A percentile compares a stretch with the other conserved stretches of the same genome.
Conservation (phyloP, 2,888 invertebrate species). For the Allophyes oxyacanthae region DNA sequence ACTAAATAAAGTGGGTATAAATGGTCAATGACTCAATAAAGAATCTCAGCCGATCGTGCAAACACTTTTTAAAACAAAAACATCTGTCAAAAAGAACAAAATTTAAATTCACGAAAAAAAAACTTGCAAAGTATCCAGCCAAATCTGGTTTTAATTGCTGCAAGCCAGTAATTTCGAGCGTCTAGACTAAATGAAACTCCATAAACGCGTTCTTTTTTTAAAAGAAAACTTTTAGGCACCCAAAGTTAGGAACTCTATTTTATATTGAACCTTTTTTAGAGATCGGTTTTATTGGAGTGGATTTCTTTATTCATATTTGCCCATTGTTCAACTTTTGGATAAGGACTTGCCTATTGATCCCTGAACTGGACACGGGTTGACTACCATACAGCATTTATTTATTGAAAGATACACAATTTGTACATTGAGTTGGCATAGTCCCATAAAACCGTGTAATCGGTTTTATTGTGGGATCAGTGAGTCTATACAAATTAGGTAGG, state of each 20-base stretch:
- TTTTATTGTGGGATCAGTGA: too few species aligned
- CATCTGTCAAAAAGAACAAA: slow-evolving; percentile 8
- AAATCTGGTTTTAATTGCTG: slow-evolving; percentile 54
- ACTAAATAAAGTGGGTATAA: neutral
- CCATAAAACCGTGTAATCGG: too few species aligned
- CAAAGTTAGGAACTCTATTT: slow-evolving; percentile 2
- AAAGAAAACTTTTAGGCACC: slow-evolving; percentile 17
- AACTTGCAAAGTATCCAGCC: slow-evolving; percentile 29
- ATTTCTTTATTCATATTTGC: too few species aligned
- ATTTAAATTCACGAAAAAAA: slow-evolving; percentile 17
- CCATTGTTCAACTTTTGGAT: too few species aligned
- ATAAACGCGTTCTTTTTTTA: slow-evolving; percentile 23
- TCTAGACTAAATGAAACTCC: slow-evolving; percentile 43
- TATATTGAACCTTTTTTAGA: slow-evolving; percentile 2
- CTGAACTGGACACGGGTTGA: too few species aligned
- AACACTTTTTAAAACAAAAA: slow-evolving; percentile 6
- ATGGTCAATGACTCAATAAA: neutral
- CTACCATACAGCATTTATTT: too few species aligned
- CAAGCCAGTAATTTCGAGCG: slow-evolving; percentile 40
- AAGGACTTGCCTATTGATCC: too few species aligned
- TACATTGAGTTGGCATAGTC: too few species aligned
- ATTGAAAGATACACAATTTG: too few species aligned
- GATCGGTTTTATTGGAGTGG: too few species aligned
- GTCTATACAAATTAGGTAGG: too few species aligned
- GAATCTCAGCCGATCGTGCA: neutral